Evolutionary conservation across 2,797 vertebrate species (phyloP), one percentile per base, ranked within the genome.

Genomic region (Malurus leucopterus): DNA sequence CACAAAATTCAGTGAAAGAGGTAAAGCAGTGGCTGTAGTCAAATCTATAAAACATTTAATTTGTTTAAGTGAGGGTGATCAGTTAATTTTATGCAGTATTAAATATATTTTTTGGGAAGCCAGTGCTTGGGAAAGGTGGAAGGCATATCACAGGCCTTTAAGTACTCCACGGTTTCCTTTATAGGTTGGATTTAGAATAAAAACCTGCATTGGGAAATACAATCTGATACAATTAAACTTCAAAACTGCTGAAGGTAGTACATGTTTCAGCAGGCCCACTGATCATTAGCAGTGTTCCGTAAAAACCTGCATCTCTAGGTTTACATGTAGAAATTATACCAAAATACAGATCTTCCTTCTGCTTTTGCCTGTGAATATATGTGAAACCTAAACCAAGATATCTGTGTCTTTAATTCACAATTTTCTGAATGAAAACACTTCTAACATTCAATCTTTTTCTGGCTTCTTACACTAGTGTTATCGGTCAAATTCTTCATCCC

Each of bases 401-500:
- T 12, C 4, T 38, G 4, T 68, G 29, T 67, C 16, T 75, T 78
- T 61, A 5, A 30, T 57, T 55, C 5, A 34, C 13, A 36, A 3
- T 34, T 75, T 87, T 81, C 29, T 65, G 23, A 71, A 44, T 40
- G 18, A 47, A 32, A 8, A 38, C 18, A 27, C 49, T 65, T 82
- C 13, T 34, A 69, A 34, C 34, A 62, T 54, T 84, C 34, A 47
- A 75, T n/a, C 19, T 84, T 91, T 79, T 86, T 63, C 34, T 67
- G 14, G 53, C 40, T 81, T 70, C 22, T 30, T 58, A 1, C 16
- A 1, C 65, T 86, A 98, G 97, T 96, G 79, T 94, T 96, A 95
- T 92, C 82, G 96, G 40, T 98, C 97, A 84, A 97, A 96, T 95
- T 98, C 97, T 49, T 97, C 96, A 71, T 98, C 97, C 13, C 97